Base-by-base conservation (phyloP, 2,797 vertebrate genomes). In the Karalla daura region DNA sequence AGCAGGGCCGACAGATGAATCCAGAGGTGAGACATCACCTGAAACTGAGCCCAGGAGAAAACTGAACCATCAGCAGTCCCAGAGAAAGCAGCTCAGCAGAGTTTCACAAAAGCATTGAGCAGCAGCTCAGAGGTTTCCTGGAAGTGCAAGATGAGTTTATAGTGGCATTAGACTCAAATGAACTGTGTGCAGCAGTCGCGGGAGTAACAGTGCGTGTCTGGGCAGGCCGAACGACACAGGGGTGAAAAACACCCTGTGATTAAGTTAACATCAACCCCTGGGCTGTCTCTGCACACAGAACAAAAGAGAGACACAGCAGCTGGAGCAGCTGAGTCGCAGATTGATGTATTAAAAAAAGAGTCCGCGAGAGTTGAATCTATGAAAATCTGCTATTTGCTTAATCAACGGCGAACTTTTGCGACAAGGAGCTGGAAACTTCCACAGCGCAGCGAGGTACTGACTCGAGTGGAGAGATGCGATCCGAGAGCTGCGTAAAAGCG, bases 11-110 rank as follows among this genome's bases (percentile, higher is more conserved):
- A 64, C 27, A 86, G 46, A 35, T 80, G 65, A 53, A 37, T 82
- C 81, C 65, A 59, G 63, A 84, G 53, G 52, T 30, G 74, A 68
- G 45, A 12, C 91, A 93, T 93, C 70, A 74, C 62, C 76, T 70
- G 73, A 24, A 65, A 36, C 58, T 77, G 37, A 36, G 30, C 51
- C 11, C 43, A 59, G 30, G 43, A 25, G 20, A 21, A 43, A 36
- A 49, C 36, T 28, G 44, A 66, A 2, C 1, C 13, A 44, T n/a
- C 3, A 30, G 52, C 0, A 45, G 5, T 45, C 1, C 4, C 30
- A 24, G 47, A 30, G 75, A 30, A 30, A 30, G 1, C 28, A 46
- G 25, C 39, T 52, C n/a, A n/a, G n/a, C n/a, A n/a, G n/a, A n/a
- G n/a, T n/a, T n/a, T n/a, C n/a, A n/a, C n/a, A n/a, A n/a, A n/a